These are phyloP conservation scores for Oreochromis grahami DNA, from an alignment of 2,797 vertebrate species.

Conservation along the genomic window DNA sequence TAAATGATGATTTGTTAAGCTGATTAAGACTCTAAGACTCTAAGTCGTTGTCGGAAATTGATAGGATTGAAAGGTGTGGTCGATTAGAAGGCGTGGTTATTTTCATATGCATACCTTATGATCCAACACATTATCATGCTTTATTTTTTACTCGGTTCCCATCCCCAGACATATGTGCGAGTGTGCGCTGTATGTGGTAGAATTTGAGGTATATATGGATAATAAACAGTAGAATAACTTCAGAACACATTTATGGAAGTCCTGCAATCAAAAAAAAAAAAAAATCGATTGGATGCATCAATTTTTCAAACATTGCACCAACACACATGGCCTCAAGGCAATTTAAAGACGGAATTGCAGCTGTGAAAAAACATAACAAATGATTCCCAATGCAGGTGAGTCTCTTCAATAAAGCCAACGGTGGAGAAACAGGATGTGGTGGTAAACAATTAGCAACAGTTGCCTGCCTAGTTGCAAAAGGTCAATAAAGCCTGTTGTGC, in stretches of 20 bases:
- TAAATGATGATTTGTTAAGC: background rate
- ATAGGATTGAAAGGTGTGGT: background rate
- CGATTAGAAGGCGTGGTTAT: background rate
- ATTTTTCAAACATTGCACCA: background rate
- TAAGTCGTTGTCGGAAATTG: background rate
- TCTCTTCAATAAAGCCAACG: conserved; percentile 1
- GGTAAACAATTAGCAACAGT: conserved; percentile 64
- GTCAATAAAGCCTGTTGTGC: conserved; percentile 63
- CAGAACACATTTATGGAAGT: background rate
- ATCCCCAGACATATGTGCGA: background rate
- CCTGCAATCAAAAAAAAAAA: background rate
- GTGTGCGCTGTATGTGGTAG: background rate
- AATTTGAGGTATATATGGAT: background rate
- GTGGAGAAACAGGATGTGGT: conserved; percentile 44
- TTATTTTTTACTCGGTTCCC: background rate
- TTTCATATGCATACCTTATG: background rate
- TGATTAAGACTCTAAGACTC: background rate
- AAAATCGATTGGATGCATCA: background rate
- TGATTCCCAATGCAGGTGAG: background rate
- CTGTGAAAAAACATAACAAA: background rate
- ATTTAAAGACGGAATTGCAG: background rate
- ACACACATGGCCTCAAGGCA: background rate
- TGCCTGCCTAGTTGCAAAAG: conserved; percentile 49
- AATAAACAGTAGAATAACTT: background rate
- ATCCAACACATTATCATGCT: background rate